Evolutionary conservation across 1,140 invertebrate genomes (phyloP).

Genomic region (Caerostris extrusa): DNA sequence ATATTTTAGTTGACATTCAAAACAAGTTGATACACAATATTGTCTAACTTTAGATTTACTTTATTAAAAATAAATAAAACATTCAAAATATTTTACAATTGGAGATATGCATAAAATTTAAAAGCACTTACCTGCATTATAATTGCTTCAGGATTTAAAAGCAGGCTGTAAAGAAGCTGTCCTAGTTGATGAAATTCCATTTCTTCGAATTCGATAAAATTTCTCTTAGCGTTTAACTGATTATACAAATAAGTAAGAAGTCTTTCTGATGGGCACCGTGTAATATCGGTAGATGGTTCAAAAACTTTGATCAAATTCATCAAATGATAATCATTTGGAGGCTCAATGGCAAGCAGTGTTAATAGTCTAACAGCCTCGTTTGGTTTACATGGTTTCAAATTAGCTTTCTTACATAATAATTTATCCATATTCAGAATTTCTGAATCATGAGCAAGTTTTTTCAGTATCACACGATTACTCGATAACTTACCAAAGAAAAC

Average conservation of each 20-base stretch:
- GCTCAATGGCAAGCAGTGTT: slow-evolving; percentile 78
- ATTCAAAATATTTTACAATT: neutral
- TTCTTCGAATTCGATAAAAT: neutral
- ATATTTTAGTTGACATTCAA: too few species aligned
- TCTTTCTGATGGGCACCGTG: slow-evolving; percentile 56
- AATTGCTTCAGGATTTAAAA: slow-evolving; percentile 86
- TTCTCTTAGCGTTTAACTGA: slow-evolving; percentile 1
- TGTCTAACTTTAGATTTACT: too few species aligned
- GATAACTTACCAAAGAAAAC: slow-evolving; percentile 83
- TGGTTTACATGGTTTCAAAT: slow-evolving; percentile 79
- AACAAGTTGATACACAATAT: too few species aligned
- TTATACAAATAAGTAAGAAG: slow-evolving; percentile 25
- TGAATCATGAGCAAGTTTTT: slow-evolving; percentile 84
- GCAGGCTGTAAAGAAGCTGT: slow-evolving; percentile 79
- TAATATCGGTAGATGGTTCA: slow-evolving; percentile 38
- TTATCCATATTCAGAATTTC: slow-evolving; percentile 84
- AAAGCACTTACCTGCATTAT: slow-evolving; percentile 84
- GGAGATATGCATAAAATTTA: neutral
- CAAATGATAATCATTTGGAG: neutral
- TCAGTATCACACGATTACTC: slow-evolving; percentile 82
- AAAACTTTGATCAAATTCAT: slow-evolving; percentile 4
- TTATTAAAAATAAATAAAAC: too few species aligned
- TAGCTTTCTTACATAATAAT: slow-evolving; percentile 81
- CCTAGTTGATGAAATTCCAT: neutral
- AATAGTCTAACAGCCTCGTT: slow-evolving; percentile 77